Base-by-base conservation (phyloP, 2,888 invertebrate species). In the Morpho deidamia region DNA sequence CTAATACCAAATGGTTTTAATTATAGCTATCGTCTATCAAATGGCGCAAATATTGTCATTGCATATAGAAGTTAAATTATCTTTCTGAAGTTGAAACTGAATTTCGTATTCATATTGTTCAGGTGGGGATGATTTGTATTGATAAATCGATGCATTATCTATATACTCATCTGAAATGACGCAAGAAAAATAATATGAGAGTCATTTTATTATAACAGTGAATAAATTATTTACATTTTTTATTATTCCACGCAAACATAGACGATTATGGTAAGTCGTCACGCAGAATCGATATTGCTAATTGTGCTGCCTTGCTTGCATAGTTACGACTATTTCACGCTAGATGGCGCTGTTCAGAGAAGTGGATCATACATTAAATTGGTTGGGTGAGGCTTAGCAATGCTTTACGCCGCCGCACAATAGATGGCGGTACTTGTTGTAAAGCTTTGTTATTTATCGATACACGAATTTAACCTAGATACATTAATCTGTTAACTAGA, bases 231-330 rank as follows among this genome's bases (percentile, higher is more conserved):
- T 82, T 68, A 81, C 71, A 68, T 68, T 70, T 70, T 81, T 82
- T 88, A 78, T 87, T 74, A 87, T 81, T 84, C 76, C 87, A 87
- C 86, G 88, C 88, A 74, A 72, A 65, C 85, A 49, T 82, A 82
- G 87, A 83, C 83, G 70, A 74, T 80, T 59, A 75, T 85, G 88
- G 88, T 88, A 85, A 88, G 88, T 83, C 71, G 79, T 77, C 78
- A 75, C 76, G 76, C 68, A 69, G 66, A 68, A 42, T 23, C 34
- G 42, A 64, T 63, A 66, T 64, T 43, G 60, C 51, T 55, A 45
- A 58, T 65, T 56, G 8, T 44, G 51, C 78, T 44, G 51, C 78
- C 76, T 78, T 74, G 70, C 75, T 73, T 76, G 78, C 82, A 81
- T 83, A 57, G 73, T 79, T 75, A 64, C 63, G 59, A 43, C 48